Evolutionary conservation across 2,113 vertebrate genomes (phyloP).

Genomic region (Aspiorhynchus laticeps): DNA sequence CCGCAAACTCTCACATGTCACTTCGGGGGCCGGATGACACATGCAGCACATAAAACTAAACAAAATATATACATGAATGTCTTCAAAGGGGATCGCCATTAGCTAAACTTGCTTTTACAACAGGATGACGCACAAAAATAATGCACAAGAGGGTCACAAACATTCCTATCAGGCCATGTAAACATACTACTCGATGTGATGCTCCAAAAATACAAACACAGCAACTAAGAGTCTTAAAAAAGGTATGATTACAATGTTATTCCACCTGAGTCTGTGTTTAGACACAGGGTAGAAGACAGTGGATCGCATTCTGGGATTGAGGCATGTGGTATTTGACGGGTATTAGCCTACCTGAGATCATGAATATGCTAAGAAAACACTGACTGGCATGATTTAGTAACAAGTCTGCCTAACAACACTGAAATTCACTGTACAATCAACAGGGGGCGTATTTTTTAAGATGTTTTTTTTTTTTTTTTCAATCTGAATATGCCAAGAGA

Average conservation of each 20-base stretch:
- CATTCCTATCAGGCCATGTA: neutral
- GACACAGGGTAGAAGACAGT: neutral
- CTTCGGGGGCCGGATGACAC: neutral
- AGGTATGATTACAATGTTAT: conserved; percentile 32
- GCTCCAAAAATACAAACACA: conserved; percentile 26
- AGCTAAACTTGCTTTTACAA: conserved; percentile 9
- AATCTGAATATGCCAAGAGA: neutral
- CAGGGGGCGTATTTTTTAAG: neutral
- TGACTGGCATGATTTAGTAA: conserved; percentile 12
- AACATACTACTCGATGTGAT: conserved; percentile 8
- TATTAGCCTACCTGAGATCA: conserved; percentile 23
- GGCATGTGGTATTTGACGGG: neutral
- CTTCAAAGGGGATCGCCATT: neutral
- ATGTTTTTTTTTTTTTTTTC: neutral
- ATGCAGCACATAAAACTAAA: neutral
- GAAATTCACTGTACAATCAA: neutral
- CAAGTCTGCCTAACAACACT: conserved; percentile 39
- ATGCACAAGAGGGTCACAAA: neutral
- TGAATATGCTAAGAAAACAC: neutral
- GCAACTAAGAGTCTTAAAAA: conserved; percentile 1
- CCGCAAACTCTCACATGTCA: too few species aligned
- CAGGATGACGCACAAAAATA: neutral
- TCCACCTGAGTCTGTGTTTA: conserved; percentile 34
- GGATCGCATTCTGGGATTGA: neutral
- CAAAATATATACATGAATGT: neutral